Conservation (phyloP, 2,113 vertebrate genomes). For the Phylloscopus trochilus region DNA sequence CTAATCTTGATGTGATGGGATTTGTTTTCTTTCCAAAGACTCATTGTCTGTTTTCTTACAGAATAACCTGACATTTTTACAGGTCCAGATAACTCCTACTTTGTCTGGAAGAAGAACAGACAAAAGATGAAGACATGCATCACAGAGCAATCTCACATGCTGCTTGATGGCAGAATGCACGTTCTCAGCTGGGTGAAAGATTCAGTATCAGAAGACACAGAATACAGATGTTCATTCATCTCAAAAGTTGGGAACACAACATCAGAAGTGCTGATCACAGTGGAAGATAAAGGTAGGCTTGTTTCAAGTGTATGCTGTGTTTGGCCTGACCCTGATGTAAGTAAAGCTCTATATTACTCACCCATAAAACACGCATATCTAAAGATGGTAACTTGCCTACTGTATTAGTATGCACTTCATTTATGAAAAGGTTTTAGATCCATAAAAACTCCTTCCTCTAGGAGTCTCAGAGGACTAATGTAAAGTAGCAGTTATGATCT, state of each 20-base stretch:
- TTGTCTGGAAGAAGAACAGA: conserved; percentile 87
- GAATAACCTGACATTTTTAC: neutral
- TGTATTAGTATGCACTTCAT: neutral
- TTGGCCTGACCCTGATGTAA: neutral
- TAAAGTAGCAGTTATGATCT: neutral
- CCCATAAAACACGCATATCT: neutral
- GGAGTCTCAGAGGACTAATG: neutral
- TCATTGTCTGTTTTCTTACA: neutral
- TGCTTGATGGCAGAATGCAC: conserved; percentile 74
- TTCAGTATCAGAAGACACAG: conserved; percentile 73
- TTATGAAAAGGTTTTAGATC: neutral
- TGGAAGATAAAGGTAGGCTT: conserved; percentile 50
- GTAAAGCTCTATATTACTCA: neutral
- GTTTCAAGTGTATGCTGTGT: neutral
- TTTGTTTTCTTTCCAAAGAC: neutral
- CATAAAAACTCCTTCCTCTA: neutral
- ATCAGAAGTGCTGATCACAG: conserved; percentile 75
- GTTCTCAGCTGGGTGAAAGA: conserved; percentile 88
- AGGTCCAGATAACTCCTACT: conserved; percentile 82
- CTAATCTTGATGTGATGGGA: neutral
- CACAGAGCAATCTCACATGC: conserved; percentile 66
- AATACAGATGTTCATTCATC: conserved; percentile 81
- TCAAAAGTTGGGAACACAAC: conserved; percentile 73
- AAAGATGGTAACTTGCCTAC: neutral
- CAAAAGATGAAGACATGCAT: conserved; percentile 71